Evolutionary conservation across 1,140 invertebrate genomes (phyloP), one percentile per base, ranked within the genome.

Genomic region (Leguminivora glycinivorella): DNA sequence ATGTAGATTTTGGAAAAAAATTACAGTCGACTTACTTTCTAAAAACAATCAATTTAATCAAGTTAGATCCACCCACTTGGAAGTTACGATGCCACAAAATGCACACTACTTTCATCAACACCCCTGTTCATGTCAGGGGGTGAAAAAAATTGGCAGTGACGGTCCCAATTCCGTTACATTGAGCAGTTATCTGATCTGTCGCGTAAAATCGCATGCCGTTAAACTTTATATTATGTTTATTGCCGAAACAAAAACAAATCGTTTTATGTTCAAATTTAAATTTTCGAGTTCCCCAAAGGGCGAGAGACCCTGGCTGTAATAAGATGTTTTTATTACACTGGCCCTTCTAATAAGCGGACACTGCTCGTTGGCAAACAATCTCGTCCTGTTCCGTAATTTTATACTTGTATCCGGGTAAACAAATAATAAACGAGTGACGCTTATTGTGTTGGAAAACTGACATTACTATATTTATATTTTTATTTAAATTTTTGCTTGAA

Each of bases 301-400:
- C 73, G 71, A 67, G 72, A 78, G 77, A 80, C 75, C 75, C 79
- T 73, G 72, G 70, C 66, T 82, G 83, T 85, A 89, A 88, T 88
- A 84, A 89, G 87, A 84, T 89, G 85, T 88, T 89, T 87, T 89
- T 89, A 87, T 89, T 88, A 89, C 87, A 78, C 68, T 75, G 77
- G 77, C 82, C 82, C 83, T 79, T 84, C 83, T 89, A 89, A 87
- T 89, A 89, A 88, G 82, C 85, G 83, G 87, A 84, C 84, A 85
- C 76, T 89, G 85, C 88, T 88, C 86, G 85, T 80, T 78, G 72
- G 79, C 87, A 88, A 88, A 88, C 84, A 89, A 87, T 87, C 81
- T 87, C 82, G 82, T 87, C 77, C 75, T 74, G 78, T 84, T 88
- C 73, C 77, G 79, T 84, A 84, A 84, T 88, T 87, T 89, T 87